Evolutionary conservation across 2,797 vertebrate species (phyloP).

Genomic region (Cossypha polioptera): DNA sequence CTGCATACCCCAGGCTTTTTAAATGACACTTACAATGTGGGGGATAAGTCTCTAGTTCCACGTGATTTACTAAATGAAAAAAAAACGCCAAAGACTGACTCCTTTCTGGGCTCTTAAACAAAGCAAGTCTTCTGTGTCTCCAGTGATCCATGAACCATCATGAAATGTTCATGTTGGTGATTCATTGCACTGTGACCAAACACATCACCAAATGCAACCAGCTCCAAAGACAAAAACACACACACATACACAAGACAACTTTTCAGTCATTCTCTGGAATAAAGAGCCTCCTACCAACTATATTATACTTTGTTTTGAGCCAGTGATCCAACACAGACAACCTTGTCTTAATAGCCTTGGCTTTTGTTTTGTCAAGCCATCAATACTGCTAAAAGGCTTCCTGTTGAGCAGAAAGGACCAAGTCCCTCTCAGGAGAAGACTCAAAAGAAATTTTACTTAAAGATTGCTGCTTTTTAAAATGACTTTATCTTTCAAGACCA

Average conservation of each 20-base stretch:
- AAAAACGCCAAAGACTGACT: neutral
- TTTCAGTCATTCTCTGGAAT: neutral
- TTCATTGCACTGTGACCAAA: neutral
- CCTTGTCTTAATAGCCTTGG: neutral
- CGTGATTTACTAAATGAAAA: neutral
- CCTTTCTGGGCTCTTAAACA: constrained; percentile 37
- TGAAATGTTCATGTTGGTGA: neutral
- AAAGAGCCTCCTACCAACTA: neutral
- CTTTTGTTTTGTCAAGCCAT: neutral
- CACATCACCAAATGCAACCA: neutral
- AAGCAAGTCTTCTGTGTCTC: constrained; percentile 14
- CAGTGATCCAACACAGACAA: neutral
- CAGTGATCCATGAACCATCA: constrained; percentile 18
- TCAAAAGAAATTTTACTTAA: neutral
- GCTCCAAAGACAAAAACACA: neutral
- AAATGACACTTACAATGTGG: neutral
- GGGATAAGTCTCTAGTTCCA: neutral
- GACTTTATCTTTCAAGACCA: neutral
- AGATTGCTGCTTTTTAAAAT: neutral
- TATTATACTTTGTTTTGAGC: neutral
- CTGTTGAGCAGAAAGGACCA: neutral
- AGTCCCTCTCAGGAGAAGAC: neutral
- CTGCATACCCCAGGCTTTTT: neutral
- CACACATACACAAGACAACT: neutral
- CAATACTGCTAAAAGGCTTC: neutral